Evolutionary conservation across 2,888 invertebrate species (phyloP).

Genomic region (Ctenicera cuprea): DNA sequence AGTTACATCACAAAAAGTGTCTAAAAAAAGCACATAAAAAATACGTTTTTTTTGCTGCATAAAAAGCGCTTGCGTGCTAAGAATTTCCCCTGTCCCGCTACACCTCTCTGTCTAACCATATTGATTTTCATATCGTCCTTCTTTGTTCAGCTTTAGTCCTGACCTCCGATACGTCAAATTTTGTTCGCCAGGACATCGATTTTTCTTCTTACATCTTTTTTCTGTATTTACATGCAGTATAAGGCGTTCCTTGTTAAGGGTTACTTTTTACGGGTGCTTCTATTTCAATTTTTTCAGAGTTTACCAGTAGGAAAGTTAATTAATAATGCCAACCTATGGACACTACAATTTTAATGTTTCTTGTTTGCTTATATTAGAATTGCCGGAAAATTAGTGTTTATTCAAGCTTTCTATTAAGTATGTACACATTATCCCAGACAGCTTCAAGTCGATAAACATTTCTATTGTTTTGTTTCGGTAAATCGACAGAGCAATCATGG

Average conservation of each 20-base stretch:
- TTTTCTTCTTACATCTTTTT: constrained; percentile 57
- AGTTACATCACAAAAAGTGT: constrained; percentile 5
- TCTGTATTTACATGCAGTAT: constrained; percentile 38
- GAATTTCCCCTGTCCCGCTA: constrained; percentile 55
- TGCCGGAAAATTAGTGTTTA: constrained; percentile 2
- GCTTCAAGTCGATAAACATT: not conserved
- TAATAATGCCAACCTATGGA: not conserved
- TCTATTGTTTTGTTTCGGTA: not conserved
- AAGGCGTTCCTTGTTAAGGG: constrained; percentile 39
- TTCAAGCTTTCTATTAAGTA: not conserved
- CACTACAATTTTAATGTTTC: not conserved
- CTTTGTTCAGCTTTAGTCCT: constrained; percentile 61
- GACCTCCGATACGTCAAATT: constrained; percentile 70
- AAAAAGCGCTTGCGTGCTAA: constrained; percentile 58
- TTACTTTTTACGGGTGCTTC: not conserved
- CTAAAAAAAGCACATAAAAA: constrained; percentile 43
- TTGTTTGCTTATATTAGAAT: not conserved
- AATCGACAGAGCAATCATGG: too few relatives aligned
- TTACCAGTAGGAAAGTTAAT: not conserved
- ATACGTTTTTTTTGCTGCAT: constrained; percentile 46
- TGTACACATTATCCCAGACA: not conserved
- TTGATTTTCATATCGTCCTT: constrained; percentile 65
- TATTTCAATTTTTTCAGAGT: too few relatives aligned
- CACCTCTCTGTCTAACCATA: constrained; percentile 66
- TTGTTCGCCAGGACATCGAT: constrained; percentile 69